These are phyloP conservation scores for Heteromormyrus szaboi DNA, from an alignment of 2,797 vertebrate species.

Conservation along the genomic window DNA sequence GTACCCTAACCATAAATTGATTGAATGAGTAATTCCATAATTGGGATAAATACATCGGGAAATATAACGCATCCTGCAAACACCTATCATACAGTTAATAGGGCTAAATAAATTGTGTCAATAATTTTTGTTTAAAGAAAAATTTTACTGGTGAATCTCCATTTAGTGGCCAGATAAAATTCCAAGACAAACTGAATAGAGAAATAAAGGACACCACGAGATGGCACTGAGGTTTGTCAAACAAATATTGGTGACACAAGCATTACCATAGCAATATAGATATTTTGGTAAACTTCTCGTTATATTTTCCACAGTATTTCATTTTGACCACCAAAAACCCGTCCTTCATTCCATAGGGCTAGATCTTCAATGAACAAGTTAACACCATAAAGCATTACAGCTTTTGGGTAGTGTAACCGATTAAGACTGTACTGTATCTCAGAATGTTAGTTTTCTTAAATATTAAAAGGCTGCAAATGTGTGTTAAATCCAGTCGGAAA, in stretches of 20 bases:
- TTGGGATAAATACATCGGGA: not conserved
- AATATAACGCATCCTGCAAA: not conserved
- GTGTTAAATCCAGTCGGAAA: conserved; percentile 51
- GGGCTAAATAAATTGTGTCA: not conserved
- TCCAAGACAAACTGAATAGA: not conserved
- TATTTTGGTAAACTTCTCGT: not conserved
- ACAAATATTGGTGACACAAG: not conserved
- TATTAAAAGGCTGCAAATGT: conserved; percentile 49
- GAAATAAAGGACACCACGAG: not conserved
- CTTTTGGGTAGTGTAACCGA: not conserved
- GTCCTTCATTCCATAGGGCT: not conserved
- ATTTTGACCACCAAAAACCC: not conserved
- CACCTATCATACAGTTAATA: not conserved
- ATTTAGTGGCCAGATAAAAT: not conserved
- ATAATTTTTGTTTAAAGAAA: not conserved
- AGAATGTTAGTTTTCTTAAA: conserved; percentile 35
- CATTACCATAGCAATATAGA: not conserved
- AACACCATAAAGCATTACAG: not conserved
- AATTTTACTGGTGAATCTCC: not conserved
- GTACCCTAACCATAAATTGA: not conserved
- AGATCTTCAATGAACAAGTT: not conserved
- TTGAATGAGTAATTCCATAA: not conserved
- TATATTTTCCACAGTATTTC: not conserved
- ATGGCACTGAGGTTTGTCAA: not conserved
- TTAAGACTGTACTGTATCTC: not conserved